Percentiles rank a stretch among this genome's conserved stretches.
Evolutionary conservation across 1,140 invertebrate genomes (phyloP).

Genomic region (Hormaphis cornu): DNA sequence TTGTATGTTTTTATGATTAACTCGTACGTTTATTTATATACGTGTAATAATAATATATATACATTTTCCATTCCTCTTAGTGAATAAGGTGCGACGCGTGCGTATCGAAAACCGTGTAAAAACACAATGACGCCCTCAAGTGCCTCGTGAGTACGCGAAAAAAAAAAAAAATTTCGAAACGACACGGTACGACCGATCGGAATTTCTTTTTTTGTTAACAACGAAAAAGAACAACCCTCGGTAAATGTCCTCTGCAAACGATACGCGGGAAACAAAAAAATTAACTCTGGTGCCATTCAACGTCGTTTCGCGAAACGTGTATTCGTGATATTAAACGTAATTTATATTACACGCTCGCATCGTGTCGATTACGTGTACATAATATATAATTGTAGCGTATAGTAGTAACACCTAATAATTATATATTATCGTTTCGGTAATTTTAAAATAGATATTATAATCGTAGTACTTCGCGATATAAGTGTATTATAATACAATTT

Average conservation of each 20-base stretch:
- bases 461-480: background rate
- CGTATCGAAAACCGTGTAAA: background rate
- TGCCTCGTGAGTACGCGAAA: too few species aligned
- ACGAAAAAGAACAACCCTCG: background rate
- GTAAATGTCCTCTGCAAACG: too few species aligned
- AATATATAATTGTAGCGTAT: background rate
- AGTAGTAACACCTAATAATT: too few species aligned
- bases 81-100: constrained; percentile 7
- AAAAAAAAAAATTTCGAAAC: too few species aligned
- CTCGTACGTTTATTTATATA: background rate
- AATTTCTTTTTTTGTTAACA: too few species aligned
- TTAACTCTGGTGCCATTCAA: constrained; percentile 26
- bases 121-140: too few species aligned
- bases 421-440: background rate
- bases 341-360: constrained; percentile 15
- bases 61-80: constrained; percentile 29
- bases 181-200: too few species aligned
- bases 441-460: constrained; percentile 18
- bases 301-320: constrained; percentile 16
- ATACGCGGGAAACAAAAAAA: background rate
- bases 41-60: constrained; percentile 14
- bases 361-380: constrained; percentile 27
- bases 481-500: too few species aligned
- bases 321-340: constrained; percentile 21
- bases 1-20: constrained; percentile 26